Evolutionary conservation across 2,888 invertebrate species (phyloP).

Genomic region (Emmelina monodactyla): DNA sequence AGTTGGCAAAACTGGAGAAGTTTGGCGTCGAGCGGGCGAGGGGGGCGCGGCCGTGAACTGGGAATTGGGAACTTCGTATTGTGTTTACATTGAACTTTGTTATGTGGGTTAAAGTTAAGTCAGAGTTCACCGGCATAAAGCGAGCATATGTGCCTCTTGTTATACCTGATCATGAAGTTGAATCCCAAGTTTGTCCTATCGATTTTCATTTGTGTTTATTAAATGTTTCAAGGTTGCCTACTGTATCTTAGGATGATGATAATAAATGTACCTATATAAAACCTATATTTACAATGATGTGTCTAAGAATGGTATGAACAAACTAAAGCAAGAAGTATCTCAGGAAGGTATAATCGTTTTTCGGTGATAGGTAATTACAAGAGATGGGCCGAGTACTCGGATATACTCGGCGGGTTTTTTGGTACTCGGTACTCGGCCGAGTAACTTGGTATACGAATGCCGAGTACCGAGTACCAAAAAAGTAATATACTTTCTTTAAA

Average conservation of each 20-base stretch:
- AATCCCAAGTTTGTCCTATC: slow-evolving; percentile 55
- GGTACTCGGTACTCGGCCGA: too few relatives aligned
- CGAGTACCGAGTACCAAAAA: too few relatives aligned
- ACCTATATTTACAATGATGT: too few relatives aligned
- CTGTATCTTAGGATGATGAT: not conserved
- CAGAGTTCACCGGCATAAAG: slow-evolving; percentile 48
- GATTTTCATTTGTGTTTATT: slow-evolving; percentile 62
- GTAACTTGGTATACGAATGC: too few relatives aligned
- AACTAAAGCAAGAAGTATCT: too few relatives aligned
- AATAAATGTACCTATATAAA: too few relatives aligned
- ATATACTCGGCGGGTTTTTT: too few relatives aligned
- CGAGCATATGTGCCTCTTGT: slow-evolving; percentile 45
- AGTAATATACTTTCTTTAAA: too few relatives aligned
- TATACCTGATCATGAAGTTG: slow-evolving; percentile 57
- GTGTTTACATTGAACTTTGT: slow-evolving; percentile 67
- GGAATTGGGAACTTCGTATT: slow-evolving; percentile 62
- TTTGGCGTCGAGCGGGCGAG: slow-evolving; percentile 15
- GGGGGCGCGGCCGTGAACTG: slow-evolving; percentile 58
- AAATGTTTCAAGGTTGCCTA: slow-evolving; percentile 51
- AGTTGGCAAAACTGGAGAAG: slow-evolving; percentile 7
- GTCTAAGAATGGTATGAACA: too few relatives aligned
- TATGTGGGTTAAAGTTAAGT: slow-evolving; percentile 67
- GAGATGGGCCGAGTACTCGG: too few relatives aligned
- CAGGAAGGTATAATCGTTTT: too few relatives aligned
- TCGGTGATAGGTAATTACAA: too few relatives aligned